phyloP scores from a whole-genome alignment of 2,113 vertebrate species.

The Sus scrofa region DNA sequence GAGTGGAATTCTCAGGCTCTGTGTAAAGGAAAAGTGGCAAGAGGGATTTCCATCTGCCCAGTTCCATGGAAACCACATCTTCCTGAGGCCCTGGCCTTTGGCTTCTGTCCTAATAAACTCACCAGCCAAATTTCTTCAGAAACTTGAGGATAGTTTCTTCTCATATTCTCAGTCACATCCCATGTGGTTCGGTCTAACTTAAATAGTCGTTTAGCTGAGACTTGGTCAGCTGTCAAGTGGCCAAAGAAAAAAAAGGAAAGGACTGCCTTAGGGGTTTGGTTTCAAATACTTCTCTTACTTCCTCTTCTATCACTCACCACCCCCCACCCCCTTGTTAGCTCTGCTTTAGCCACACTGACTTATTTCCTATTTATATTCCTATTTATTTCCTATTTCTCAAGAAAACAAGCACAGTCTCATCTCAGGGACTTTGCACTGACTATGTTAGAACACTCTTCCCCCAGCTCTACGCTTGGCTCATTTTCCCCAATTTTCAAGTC shows the following conservation, averaged over 20 bases:
- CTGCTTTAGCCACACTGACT: background rate
- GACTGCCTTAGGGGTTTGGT: background rate
- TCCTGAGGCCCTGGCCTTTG: background rate
- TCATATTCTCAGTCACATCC: background rate
- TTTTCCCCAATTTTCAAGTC: background rate
- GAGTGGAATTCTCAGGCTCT: background rate
- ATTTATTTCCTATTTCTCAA: background rate
- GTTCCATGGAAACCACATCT: background rate
- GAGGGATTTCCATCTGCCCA: background rate
- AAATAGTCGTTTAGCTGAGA: background rate
- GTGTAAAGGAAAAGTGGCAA: background rate
- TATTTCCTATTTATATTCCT: background rate
- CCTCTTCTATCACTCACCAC: background rate
- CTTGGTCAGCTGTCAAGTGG: background rate
- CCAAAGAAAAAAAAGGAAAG: background rate
- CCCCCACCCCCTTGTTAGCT: background rate
- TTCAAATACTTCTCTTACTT: background rate
- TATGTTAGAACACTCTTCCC: background rate
- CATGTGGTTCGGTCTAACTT: background rate
- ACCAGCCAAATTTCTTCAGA: background rate
- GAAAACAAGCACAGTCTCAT: background rate
- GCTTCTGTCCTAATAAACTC: background rate
- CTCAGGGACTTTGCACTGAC: background rate
- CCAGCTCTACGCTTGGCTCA: background rate
- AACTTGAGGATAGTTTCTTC: background rate